These are phyloP conservation scores for Drosophila anomalata DNA, from an alignment of 2,888 invertebrate genomes.

Conservation along the genomic window DNA sequence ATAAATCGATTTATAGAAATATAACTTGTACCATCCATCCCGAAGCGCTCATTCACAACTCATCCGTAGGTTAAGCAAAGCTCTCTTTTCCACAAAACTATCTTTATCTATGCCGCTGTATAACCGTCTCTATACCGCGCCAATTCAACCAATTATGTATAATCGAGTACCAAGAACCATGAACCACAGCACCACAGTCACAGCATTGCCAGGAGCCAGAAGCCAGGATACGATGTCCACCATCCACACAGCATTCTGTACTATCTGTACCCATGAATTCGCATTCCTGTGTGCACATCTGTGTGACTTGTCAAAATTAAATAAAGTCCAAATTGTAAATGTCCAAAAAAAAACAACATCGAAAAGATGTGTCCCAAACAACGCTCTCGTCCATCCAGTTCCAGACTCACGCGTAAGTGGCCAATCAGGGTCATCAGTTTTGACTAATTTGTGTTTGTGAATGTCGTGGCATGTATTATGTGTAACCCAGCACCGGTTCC, in stretches of 20 bases:
- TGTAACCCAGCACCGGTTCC: conserved; percentile 23
- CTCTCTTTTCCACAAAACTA: conserved; percentile 22
- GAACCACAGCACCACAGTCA: conserved; percentile 35
- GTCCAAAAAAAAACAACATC: not conserved
- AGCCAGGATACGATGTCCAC: conserved; percentile 19
- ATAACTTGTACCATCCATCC: conserved; percentile 32
- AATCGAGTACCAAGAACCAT: conserved; percentile 23
- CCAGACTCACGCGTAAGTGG: conserved; percentile 37
- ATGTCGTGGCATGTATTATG: conserved; percentile 29
- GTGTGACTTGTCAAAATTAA: conserved; percentile 37
- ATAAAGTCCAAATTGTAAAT: not conserved
- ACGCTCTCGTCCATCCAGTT: conserved; percentile 9
- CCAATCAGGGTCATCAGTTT: conserved; percentile 26
- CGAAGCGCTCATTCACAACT: conserved; percentile 30
- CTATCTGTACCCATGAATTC: conserved; percentile 18
- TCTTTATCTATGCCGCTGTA: conserved; percentile 40
- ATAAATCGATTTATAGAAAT: conserved; percentile 31
- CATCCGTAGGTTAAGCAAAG: conserved; percentile 45
- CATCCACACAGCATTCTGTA: conserved; percentile 20
- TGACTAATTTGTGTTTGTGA: conserved; percentile 38
- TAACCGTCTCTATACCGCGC: conserved; percentile 51
- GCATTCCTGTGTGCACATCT: conserved; percentile 22
- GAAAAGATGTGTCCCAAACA: conserved; percentile 29
- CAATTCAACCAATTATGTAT: conserved; percentile 27
- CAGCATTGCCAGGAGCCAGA: conserved; percentile 19